Evolutionary conservation across 2,797 vertebrate species (phyloP), one percentile per base, ranked within the genome.

Genomic region (Coendou prehensilis): DNA sequence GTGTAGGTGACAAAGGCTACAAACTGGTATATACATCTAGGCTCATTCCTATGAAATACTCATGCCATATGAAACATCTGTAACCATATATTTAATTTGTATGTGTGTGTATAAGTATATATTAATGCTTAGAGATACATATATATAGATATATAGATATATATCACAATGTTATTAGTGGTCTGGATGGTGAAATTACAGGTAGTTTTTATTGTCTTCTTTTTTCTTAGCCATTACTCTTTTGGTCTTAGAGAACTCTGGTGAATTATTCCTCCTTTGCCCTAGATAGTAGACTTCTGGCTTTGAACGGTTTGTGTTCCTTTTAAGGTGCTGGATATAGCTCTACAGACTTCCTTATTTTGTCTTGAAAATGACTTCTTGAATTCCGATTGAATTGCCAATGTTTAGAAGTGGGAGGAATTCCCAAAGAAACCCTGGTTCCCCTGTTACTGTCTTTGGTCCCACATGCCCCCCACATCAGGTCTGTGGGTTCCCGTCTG

Each of bases 291-390:
- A 91, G 96, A 95, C 81, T 86, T 83, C 80, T 63, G 63, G 69
- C 93, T 97, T 89, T 93, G 92, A 95, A 92, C 71, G 85, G 71
- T 79, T 89, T 91, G 56, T 81, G 47, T 67, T 94, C 85, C 75
- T 94, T 95, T 89, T 81, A 87, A 87, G 67, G 63, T 81, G 47
- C 67, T 79, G 37, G 18, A 47, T 78, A 82, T 2, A 92, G 78
- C 63, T 64, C 57, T 37, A 0, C 23, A 83, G 79, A 82, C 47
- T 69, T 91, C 23, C 50, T 94, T 76, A 41, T 94, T 89, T 89
- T 64, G 45, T 56, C 85, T 87, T 87, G 61, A 64, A 78, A 95
- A 81, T 93, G 57, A 89, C 63, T 89, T 87, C 37, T 95, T 13
- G 2, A 63, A 92, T 87, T 87, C 81, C 67, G 28, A 80, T 83